Evolutionary conservation across 2,113 vertebrate species (phyloP).

Genomic region (Falco punctatus): DNA sequence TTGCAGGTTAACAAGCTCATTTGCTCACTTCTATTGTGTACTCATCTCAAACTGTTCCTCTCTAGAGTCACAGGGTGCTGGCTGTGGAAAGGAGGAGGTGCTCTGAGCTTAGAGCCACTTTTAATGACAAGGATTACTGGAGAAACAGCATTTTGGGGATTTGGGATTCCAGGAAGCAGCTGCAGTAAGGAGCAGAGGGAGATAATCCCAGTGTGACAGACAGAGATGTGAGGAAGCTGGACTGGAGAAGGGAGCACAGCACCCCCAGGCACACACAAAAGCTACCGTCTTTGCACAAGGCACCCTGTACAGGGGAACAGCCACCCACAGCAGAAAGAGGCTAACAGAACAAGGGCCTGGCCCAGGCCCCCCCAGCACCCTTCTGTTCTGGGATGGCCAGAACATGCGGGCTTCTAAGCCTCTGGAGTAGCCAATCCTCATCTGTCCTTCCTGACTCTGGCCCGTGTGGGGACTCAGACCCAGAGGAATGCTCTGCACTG

Average conservation of each 20-base stretch:
- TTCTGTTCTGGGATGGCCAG: background rate
- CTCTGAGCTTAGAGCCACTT: background rate
- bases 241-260: background rate
- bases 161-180: conserved; percentile 50
- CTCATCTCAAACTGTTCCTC: background rate
- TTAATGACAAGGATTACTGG: conserved; percentile 46
- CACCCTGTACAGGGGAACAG: background rate
- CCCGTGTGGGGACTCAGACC: background rate
- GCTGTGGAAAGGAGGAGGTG: background rate
- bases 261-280: background rate
- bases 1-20: background rate
- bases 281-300: background rate
- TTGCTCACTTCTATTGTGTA: background rate
- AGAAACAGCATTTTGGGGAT: conserved; percentile 54
- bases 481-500: background rate
- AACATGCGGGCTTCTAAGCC: background rate
- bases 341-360: background rate
- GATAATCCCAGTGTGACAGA: conserved; percentile 52
- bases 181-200: conserved; percentile 31
- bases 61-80: background rate
- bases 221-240: background rate
- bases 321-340: background rate
- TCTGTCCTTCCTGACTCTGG: background rate
- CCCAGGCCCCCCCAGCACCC: background rate
- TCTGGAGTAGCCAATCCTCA: background rate